Conservation (phyloP, 2,888 invertebrate species). For the Podotricha telesiphe region DNA sequence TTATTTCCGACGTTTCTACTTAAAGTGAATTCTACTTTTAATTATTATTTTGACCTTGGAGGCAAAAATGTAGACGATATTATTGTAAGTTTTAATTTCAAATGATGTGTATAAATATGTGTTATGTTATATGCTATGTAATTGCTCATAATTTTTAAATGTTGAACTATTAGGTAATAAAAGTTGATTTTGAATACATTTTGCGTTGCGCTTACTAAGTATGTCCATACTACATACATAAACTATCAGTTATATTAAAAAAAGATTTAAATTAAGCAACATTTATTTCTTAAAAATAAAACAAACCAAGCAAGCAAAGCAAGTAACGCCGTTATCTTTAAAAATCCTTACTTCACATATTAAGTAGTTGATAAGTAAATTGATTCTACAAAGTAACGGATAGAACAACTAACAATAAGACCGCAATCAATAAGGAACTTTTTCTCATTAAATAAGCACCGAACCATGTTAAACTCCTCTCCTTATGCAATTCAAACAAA, state of each 20-base stretch:
- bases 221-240: too few species aligned
- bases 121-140: too few species aligned
- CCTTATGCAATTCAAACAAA: conserved; percentile 51
- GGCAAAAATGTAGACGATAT: background rate
- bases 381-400: background rate
- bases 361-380: conserved; percentile 1
- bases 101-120: too few species aligned
- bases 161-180: too few species aligned
- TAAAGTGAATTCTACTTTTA: conserved; percentile 9
- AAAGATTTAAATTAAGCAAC: too few species aligned
- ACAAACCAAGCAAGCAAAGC: background rate
- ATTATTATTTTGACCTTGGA: background rate
- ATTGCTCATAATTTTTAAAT: too few species aligned
- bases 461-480: conserved; percentile 37
- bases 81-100: too few species aligned
- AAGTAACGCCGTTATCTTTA: background rate
- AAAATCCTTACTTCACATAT: background rate
- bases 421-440: conserved; percentile 49
- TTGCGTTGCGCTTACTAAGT: too few species aligned
- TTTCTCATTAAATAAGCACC: conserved; percentile 51
- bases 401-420: background rate
- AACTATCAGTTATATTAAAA: too few species aligned
- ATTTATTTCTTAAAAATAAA: background rate
- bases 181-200: too few species aligned
- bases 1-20: conserved; percentile 13